Evolutionary conservation across 1,140 invertebrate species (phyloP).

Genomic region (Bombus balteatus): DNA sequence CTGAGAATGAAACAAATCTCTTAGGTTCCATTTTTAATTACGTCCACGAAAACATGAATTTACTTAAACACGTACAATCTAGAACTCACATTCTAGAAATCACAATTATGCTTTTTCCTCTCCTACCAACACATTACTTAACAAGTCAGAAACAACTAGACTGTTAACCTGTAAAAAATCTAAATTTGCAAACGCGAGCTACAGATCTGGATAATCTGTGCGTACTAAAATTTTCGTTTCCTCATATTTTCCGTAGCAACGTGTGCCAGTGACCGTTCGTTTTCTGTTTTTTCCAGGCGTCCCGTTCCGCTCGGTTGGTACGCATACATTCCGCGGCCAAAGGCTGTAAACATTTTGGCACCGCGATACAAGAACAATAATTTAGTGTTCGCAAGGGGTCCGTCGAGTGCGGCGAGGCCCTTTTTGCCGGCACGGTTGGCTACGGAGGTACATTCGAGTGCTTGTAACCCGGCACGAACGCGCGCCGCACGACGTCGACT

Average conservation of each 20-base stretch:
- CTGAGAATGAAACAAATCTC: too few relatives aligned
- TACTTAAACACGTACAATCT: too few relatives aligned
- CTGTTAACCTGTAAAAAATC: neutral
- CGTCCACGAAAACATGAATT: too few relatives aligned
- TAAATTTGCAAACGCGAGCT: neutral
- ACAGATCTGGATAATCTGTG: neutral
- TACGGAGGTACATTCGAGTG: conserved; percentile 34
- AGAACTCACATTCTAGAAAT: too few relatives aligned
- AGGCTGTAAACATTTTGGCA: conserved; percentile 76
- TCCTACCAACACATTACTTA: too few relatives aligned
- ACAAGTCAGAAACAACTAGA: too few relatives aligned
- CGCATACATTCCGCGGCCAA: conserved; percentile 54
- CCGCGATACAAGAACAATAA: conserved; percentile 72
- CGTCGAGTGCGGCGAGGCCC: conserved; percentile 45
- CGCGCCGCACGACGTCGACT: conserved; percentile 66
- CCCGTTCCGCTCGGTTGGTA: neutral
- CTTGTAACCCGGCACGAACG: conserved; percentile 64
- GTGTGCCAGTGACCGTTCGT: conserved; percentile 10
- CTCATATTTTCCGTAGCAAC: neutral
- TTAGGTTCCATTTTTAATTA: too few relatives aligned
- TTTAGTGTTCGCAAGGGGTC: conserved; percentile 66
- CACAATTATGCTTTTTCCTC: too few relatives aligned
- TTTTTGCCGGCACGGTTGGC: conserved; percentile 48
- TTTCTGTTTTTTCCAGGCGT: conserved; percentile 40
- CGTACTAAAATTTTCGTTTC: neutral